Conservation (phyloP, 2,797 vertebrate genomes). For the Parambassis ranga region DNA sequence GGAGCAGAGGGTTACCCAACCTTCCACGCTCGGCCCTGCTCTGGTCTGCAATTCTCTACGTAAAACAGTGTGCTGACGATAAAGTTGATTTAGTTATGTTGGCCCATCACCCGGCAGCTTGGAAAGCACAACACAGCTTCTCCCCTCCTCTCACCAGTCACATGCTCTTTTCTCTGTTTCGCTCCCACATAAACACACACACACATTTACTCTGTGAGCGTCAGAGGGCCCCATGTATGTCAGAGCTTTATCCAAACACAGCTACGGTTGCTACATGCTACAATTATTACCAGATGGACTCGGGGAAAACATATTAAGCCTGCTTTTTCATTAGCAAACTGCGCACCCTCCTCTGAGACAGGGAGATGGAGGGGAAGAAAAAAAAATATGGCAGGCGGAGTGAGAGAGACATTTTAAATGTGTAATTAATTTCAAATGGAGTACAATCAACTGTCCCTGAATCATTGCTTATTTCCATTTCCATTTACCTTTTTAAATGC, state of each 20-base stretch:
- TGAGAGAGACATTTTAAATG: constrained; percentile 2
- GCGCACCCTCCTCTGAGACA: constrained; percentile 32
- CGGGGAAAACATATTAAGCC: constrained; percentile 67
- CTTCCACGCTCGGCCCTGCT: constrained; percentile 24
- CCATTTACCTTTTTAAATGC: constrained; percentile 17
- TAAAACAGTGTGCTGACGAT: constrained; percentile 56
- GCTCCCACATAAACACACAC: constrained; percentile 36
- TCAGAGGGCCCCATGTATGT: constrained; percentile 73
- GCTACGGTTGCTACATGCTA: constrained; percentile 77
- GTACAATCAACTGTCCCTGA: not conserved
- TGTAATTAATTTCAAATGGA: constrained; percentile 13
- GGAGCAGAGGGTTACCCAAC: constrained; percentile 41
- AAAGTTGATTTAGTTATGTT: constrained; percentile 69
- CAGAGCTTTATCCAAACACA: constrained; percentile 78
- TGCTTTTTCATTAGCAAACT: constrained; percentile 70
- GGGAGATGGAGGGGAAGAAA: not conserved
- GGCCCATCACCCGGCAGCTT: constrained; percentile 51
- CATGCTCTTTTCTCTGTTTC: constrained; percentile 14
- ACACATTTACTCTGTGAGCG: constrained; percentile 29
- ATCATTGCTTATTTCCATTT: constrained; percentile 25
- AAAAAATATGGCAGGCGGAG: not conserved
- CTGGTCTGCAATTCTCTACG: constrained; percentile 29
- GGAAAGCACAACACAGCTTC: constrained; percentile 28
- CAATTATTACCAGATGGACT: constrained; percentile 80
- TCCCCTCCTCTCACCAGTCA: constrained; percentile 25